Conservation (phyloP, 1,140 invertebrate genomes). For the Maconellicoccus hirsutus region DNA sequence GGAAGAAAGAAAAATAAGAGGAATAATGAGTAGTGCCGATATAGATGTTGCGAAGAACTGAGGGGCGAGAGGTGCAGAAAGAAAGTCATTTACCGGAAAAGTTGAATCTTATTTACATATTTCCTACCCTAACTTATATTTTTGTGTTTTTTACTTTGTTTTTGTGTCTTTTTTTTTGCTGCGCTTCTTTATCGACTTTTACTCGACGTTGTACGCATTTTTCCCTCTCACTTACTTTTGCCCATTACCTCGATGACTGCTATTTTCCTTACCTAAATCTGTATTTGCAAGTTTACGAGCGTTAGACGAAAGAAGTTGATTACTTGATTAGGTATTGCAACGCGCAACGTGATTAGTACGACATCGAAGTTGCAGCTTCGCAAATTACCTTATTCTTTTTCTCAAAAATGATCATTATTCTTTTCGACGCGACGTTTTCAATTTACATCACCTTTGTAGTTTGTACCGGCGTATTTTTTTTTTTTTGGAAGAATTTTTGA, state of each 20-base stretch:
- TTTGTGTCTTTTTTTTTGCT: neutral
- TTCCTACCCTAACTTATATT: constrained; percentile 22
- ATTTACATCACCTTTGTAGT: no score
- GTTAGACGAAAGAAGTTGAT: no score
- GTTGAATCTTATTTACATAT: constrained; percentile 20
- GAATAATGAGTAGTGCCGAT: constrained; percentile 11
- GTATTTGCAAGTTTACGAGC: no score
- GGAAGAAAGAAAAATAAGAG: constrained; percentile 12
- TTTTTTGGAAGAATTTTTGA: no score
- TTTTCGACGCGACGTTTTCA: no score
- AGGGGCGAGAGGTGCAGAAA: neutral
- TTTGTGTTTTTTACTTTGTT: constrained; percentile 21
- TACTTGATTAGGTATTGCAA: no score
- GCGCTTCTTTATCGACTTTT: neutral
- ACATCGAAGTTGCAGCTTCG: no score
- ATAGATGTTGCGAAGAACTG: neutral
- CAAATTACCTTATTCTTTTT: no score
- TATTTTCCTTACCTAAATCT: neutral
- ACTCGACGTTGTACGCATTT: neutral
- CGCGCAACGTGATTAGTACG: no score
- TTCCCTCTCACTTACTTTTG: no score
- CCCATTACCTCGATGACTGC: neutral
- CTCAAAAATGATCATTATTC: no score
- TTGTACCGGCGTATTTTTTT: no score
- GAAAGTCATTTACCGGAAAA: constrained; percentile 19